These are phyloP conservation scores for Eupithecia subumbrata DNA, from an alignment of 2,888 invertebrate species.

Conservation along the genomic window DNA sequence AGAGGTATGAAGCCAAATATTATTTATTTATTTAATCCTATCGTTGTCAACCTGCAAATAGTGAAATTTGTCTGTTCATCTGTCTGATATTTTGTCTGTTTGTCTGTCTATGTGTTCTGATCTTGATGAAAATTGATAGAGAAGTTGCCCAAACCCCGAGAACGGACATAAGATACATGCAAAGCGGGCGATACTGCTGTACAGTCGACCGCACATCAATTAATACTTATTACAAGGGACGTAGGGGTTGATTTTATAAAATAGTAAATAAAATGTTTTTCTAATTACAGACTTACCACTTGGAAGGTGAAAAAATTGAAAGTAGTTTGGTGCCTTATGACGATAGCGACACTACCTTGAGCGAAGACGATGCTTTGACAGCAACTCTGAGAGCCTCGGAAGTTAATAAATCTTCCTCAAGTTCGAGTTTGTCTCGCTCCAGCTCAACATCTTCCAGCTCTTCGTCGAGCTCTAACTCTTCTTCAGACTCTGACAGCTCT, in stretches of 20 bases:
- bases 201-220: constrained; percentile 10
- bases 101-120: constrained; percentile 10
- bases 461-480: constrained; percentile 9
- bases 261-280: constrained; percentile 9
- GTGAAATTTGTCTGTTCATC: constrained; percentile 8
- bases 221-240: constrained; percentile 10
- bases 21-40: constrained; percentile 10
- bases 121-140: constrained; percentile 10
- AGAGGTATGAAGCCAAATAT: constrained; percentile 9
- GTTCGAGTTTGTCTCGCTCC: constrained; percentile 10
- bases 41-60: constrained; percentile 7
- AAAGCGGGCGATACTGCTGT: constrained; percentile 10
- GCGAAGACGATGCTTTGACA: constrained; percentile 7
- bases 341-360: constrained; percentile 10
- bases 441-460: constrained; percentile 9
- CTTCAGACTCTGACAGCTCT: constrained; percentile 9
- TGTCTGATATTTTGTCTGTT: constrained; percentile 9
- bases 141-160: constrained; percentile 7
- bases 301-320: constrained; percentile 7
- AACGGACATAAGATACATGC: constrained; percentile 9
- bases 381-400: constrained; percentile 10
- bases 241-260: constrained; percentile 7
- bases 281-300: constrained; percentile 9
- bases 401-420: constrained; percentile 10
- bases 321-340: constrained; percentile 8